Evolutionary conservation across 2,888 invertebrate genomes (phyloP), one percentile per base, ranked within the genome.

Genomic region (Scrobipalpa atriplicella): DNA sequence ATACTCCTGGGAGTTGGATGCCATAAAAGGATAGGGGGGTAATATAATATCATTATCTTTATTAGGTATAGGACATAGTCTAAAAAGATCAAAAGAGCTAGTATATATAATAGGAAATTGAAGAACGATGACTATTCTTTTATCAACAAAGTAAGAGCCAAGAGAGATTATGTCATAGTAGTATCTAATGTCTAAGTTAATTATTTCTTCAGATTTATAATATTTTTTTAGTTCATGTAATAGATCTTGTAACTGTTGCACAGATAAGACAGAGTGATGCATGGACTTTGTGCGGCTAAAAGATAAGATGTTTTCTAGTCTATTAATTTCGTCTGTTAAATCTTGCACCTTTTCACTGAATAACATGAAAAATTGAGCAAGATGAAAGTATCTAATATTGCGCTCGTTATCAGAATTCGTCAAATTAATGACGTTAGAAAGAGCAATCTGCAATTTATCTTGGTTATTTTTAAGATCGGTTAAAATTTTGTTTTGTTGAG

Each of bases 1-100:
- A 58, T 58, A 58, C 29, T 58, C 58, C 58, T 58, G 29, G 58
- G 58, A 58, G 36, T 58, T 58, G 58, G 58, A 58, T 58, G 58
- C 58, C 58, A 58, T 58, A 58, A 58, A 58, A 29, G 36, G 29
- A 36, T 58, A 58, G n/a, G 58, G 21, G 36, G 58, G 36, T 36
- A 58, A 21, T 18, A 58, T 29, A 58, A 58, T 58, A 19, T 29
- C 58, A 11, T 58, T 58, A 58, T 58, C 21, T n/a, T 58, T 58
- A 21, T 58, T 58, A 58, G 58, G 58, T 10, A 58, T 21, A 58
- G 58, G 58, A 29, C 21, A n/a, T 9, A 58, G 7, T 29, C 21
- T 29, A 21, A 21, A 58, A n/a, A 58, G 21, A 36, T 58, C 58
- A 29, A 58, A 58, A 58, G 58, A 58, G n/a, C 10, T 21, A 19